phyloP scores from a whole-genome alignment of 2,888 invertebrate species.

The Heliconius ismenius region DNA sequence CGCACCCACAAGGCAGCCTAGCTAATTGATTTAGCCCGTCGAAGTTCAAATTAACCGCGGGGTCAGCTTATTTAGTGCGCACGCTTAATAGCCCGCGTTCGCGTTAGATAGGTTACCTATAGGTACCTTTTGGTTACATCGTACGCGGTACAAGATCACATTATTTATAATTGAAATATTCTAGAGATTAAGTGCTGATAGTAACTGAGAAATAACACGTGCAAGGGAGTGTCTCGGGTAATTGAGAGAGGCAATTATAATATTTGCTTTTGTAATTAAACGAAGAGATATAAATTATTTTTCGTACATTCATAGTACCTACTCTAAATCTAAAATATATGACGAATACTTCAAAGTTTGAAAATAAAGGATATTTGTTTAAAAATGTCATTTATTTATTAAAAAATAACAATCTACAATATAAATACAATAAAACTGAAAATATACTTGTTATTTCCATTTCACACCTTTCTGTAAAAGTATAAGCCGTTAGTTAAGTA shows the following conservation, averaged over 20 bases:
- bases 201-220: slow-evolving; percentile 10
- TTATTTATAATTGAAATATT: slow-evolving; percentile 30
- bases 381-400: background rate
- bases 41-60: slow-evolving; percentile 57
- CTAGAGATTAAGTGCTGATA: slow-evolving; percentile 12
- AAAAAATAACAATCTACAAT: background rate
- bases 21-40: slow-evolving; percentile 37
- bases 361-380: background rate
- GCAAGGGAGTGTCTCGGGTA: background rate
- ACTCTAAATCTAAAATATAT: too few species aligned
- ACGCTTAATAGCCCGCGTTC: slow-evolving; percentile 56
- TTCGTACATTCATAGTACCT: background rate
- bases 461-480: slow-evolving; percentile 21
- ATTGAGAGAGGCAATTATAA: slow-evolving; percentile 3
- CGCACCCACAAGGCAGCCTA: background rate
- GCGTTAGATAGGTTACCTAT: slow-evolving; percentile 37
- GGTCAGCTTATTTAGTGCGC: slow-evolving; percentile 62
- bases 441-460: background rate
- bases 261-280: background rate
- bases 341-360: too few species aligned
- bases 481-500: slow-evolving; percentile 32
- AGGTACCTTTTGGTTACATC: slow-evolving; percentile 29
- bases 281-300: background rate
- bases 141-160: slow-evolving; percentile 38
- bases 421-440: background rate